Evolutionary conservation across 2,888 invertebrate genomes (phyloP).

Genomic region (Polymixis flavicincta): DNA sequence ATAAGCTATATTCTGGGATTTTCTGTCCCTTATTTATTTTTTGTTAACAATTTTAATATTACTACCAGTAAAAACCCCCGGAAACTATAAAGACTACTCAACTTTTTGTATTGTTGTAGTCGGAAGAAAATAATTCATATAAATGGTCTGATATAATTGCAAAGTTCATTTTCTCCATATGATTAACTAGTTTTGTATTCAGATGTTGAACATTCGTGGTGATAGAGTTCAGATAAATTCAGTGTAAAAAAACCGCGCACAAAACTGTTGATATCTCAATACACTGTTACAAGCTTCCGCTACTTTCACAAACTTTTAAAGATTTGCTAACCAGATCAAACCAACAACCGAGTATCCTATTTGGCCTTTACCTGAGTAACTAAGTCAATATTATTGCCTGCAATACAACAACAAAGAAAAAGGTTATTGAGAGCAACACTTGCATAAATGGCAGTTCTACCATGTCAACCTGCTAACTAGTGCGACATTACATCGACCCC

Average conservation of each 20-base stretch:
- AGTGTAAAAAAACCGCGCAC: not conserved
- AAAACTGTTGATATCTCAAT: not conserved
- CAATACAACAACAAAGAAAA: constrained; percentile 50
- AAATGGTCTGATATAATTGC: not conserved
- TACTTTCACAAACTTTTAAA: constrained; percentile 11
- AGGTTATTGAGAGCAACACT: constrained; percentile 55
- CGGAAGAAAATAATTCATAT: not conserved
- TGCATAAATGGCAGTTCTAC: constrained; percentile 57
- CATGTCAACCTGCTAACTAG: constrained; percentile 53
- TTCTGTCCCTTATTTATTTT: not conserved
- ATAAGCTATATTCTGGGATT: constrained; percentile 56
- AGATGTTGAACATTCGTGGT: not conserved
- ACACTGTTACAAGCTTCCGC: constrained; percentile 2
- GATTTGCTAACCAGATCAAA: constrained; percentile 11
- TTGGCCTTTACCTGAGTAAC: constrained; percentile 21
- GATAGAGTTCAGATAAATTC: not conserved
- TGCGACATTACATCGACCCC: constrained; percentile 59
- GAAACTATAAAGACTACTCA: not conserved
- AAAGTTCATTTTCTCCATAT: not conserved
- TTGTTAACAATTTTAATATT: constrained; percentile 12
- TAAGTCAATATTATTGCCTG: constrained; percentile 31
- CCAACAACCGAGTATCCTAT: constrained; percentile 16
- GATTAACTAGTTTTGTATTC: not conserved
- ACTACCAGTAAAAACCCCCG: constrained; percentile 14
- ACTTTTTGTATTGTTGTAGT: not conserved